A percentile compares a stretch with the other conserved stretches of the same genome.
phyloP scores from a whole-genome alignment of 2,797 vertebrate genomes.

The Ibycter americanus region DNA sequence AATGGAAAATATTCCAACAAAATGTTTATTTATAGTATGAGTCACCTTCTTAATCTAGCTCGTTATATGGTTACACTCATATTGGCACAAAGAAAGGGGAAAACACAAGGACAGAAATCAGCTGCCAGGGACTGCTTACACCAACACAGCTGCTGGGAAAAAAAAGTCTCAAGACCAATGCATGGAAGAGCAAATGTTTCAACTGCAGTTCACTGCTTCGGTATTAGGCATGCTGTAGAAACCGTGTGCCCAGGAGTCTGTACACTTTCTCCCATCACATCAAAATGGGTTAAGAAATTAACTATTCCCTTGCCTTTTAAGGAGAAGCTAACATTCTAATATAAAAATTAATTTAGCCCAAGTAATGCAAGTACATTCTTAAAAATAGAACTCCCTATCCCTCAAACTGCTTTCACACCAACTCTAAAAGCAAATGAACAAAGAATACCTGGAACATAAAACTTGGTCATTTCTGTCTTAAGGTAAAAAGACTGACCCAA shows the following conservation, averaged over 20 bases:
- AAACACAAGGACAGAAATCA: not conserved
- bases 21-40: not conserved
- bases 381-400: not conserved
- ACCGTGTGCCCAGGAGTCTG: not conserved
- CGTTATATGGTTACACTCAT: not conserved
- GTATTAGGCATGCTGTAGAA: not conserved
- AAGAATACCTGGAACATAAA: not conserved
- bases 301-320: not conserved
- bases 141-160: not conserved
- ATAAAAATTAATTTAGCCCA: not conserved
- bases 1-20: not conserved
- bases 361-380: not conserved
- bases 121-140: not conserved
- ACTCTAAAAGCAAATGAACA: not conserved
- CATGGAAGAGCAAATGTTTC: not conserved
- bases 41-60: not conserved
- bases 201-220: not conserved
- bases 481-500: not conserved
- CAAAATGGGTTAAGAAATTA: not conserved
- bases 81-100: not conserved
- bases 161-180: not conserved
- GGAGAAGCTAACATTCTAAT: not conserved
- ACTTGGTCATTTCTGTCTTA: not conserved
- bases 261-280: rapidly evolving
- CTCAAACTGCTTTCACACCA: not conserved